A percentile compares a stretch with the other conserved stretches of the same genome.
These are phyloP conservation scores for Lepus timidus DNA, from an alignment of 2,113 vertebrate genomes.

Conservation along the genomic window DNA sequence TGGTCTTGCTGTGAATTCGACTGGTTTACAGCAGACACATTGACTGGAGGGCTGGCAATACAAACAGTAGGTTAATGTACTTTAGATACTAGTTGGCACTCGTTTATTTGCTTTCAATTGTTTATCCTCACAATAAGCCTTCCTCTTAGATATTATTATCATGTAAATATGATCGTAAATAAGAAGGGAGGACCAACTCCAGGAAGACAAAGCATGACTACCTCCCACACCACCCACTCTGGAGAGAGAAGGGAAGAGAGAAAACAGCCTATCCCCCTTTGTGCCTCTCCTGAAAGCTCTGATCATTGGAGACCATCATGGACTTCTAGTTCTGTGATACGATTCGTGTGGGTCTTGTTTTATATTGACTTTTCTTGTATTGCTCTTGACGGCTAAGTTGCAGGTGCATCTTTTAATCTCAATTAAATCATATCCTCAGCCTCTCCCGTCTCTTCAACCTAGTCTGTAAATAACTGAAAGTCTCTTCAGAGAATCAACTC, in stretches of 20 bases:
- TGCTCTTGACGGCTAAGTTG: background rate
- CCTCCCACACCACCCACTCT: background rate
- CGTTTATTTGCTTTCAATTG: background rate
- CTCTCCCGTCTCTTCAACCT: background rate
- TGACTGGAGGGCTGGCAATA: background rate
- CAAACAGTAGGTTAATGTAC: background rate
- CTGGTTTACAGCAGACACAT: background rate
- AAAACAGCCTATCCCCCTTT: background rate
- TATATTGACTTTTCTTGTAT: background rate
- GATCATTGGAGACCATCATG: background rate
- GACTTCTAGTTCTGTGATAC: background rate
- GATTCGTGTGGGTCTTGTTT: background rate
- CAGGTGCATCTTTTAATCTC: background rate
- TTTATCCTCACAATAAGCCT: background rate
- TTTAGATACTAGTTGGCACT: background rate
- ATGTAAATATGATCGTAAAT: background rate
- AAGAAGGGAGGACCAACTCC: background rate
- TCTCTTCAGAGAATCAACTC: background rate
- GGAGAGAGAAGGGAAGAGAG: background rate
- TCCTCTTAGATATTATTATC: background rate
- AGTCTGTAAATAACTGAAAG: background rate
- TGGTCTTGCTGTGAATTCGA: conserved; percentile 26
- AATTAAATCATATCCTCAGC: background rate
- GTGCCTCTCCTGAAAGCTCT: background rate
- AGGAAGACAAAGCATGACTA: background rate